Evolutionary conservation across 2,888 invertebrate species (phyloP).

Genomic region (Opisthograptis luteolata): DNA sequence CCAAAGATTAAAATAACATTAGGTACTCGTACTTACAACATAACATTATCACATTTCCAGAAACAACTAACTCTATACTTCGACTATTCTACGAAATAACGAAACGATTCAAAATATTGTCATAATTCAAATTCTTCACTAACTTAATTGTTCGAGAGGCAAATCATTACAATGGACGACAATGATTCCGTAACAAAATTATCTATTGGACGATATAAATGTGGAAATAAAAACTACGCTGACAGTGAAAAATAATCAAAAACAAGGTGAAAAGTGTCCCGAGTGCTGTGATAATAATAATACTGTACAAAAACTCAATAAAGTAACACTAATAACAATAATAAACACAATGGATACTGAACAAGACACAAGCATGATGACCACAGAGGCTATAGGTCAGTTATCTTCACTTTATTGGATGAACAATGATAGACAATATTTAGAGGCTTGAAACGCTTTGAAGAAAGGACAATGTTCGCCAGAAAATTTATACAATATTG

Average conservation of each 20-base stretch:
- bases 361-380: slow-evolving; percentile 70
- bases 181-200: slow-evolving; percentile 1
- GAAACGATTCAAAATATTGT: slow-evolving; percentile 3
- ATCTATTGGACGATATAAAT: background rate
- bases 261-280: slow-evolving; percentile 11
- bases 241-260: slow-evolving; percentile 1
- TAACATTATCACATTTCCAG: background rate
- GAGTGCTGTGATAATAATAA: slow-evolving; percentile 13
- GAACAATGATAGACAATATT: slow-evolving; percentile 39
- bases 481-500: too few species aligned
- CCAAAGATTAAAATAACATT: too few species aligned
- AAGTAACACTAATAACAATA: slow-evolving; percentile 11
- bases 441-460: slow-evolving; percentile 19
- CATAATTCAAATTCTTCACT: background rate
- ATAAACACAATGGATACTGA: slow-evolving; percentile 61
- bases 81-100: slow-evolving; percentile 3
- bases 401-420: slow-evolving; percentile 39
- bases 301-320: slow-evolving; percentile 22
- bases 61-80: background rate
- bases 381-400: slow-evolving; percentile 78
- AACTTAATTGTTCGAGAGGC: background rate
- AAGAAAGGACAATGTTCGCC: slow-evolving; percentile 19
- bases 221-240: slow-evolving; percentile 1
- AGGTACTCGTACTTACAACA: too few species aligned
- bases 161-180: slow-evolving; percentile 9